Evolutionary conservation across 2,888 invertebrate genomes (phyloP).

Genomic region (Elmis aenea): DNA sequence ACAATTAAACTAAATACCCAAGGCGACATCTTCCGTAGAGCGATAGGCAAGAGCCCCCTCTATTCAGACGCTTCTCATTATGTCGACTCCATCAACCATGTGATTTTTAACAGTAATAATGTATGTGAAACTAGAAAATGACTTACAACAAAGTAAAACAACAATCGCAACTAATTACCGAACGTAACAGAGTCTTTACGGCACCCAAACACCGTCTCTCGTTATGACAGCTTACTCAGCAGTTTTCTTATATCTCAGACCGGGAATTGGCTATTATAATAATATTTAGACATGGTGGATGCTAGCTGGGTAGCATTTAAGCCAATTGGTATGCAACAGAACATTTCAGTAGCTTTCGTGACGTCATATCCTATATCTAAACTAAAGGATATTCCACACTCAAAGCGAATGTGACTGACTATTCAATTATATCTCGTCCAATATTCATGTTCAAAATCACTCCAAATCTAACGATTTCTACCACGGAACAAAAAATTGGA

Average conservation of each 20-base stretch:
- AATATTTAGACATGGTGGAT: constrained; percentile 34
- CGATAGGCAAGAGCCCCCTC: too few relatives aligned
- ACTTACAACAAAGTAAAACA: constrained; percentile 12
- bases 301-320: constrained; percentile 13
- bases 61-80: too few relatives aligned
- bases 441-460: too few relatives aligned
- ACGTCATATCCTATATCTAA: constrained; percentile 1
- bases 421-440: too few relatives aligned
- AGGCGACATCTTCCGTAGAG: too few relatives aligned
- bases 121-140: too few relatives aligned
- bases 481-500: too few relatives aligned
- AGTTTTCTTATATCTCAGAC: constrained; percentile 19
- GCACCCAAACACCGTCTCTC: constrained; percentile 31
- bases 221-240: constrained; percentile 35
- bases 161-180: constrained; percentile 22
- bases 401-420: background rate
- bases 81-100: too few relatives aligned
- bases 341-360: background rate
- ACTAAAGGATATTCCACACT: too few relatives aligned
- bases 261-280: constrained; percentile 32
- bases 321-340: constrained; percentile 11
- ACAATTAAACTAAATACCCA: too few relatives aligned
- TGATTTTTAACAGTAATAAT: too few relatives aligned
- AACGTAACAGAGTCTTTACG: constrained; percentile 26
- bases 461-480: too few relatives aligned